These are phyloP conservation scores for Gandaritis pyraliata DNA, from an alignment of 2,888 invertebrate genomes.

Conservation along the genomic window DNA sequence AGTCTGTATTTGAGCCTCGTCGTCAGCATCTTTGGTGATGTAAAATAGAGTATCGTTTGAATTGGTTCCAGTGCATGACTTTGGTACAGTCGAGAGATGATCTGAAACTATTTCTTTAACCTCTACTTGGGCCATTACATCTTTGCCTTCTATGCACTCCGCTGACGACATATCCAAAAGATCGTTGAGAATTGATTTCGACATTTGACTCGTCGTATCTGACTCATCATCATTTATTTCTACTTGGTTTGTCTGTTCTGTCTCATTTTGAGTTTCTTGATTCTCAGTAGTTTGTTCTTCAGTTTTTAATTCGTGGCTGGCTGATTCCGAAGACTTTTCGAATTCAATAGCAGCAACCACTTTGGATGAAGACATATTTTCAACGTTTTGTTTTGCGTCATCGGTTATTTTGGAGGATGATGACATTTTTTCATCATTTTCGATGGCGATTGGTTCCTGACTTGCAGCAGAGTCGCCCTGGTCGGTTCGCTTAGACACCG, in stretches of 20 bases:
- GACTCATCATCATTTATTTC: slow-evolving; percentile 1
- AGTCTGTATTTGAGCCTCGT: slow-evolving; percentile 37
- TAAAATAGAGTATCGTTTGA: slow-evolving; percentile 53
- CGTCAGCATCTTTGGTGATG: slow-evolving; percentile 52
- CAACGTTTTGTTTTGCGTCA: slow-evolving; percentile 2
- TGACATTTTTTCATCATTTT: slow-evolving; percentile 11
- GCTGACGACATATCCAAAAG: slow-evolving; percentile 61
- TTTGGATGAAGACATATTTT: slow-evolving; percentile 7
- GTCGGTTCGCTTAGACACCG: slow-evolving; percentile 26
- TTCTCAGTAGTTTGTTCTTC: slow-evolving; percentile 2
- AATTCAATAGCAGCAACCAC: slow-evolving; percentile 1
- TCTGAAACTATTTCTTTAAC: slow-evolving; percentile 7
- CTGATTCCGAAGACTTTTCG: not conserved
- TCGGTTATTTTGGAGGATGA: slow-evolving; percentile 9
- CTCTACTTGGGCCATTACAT: slow-evolving; percentile 7
- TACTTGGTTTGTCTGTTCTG: slow-evolving; percentile 3
- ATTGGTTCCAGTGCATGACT: not conserved
- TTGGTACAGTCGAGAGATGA: not conserved
- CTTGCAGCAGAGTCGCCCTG: slow-evolving; percentile 21
- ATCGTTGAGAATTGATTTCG: slow-evolving; percentile 52
- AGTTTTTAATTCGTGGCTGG: slow-evolving; percentile 4
- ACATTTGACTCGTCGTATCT: slow-evolving; percentile 13
- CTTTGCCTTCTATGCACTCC: slow-evolving; percentile 25
- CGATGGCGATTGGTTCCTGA: slow-evolving; percentile 3
- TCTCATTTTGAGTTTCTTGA: slow-evolving; percentile 5